These are phyloP conservation scores for Thaleichthys pacificus DNA, from an alignment of 2,797 vertebrate species.

Conservation along the genomic window DNA sequence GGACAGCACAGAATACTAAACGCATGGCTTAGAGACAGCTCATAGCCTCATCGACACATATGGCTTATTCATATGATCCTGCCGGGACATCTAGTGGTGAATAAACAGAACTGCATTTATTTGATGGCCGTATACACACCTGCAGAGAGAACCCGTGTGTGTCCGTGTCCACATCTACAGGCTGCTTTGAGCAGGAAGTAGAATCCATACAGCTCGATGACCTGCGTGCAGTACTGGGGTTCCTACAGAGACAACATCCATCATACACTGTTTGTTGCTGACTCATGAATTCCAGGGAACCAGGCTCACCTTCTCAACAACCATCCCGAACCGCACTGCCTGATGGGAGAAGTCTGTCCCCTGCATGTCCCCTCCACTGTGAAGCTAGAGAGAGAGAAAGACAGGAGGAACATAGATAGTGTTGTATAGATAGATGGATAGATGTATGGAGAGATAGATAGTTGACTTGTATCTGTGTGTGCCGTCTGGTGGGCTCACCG, in stretches of 20 bases:
- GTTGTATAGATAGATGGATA: not conserved
- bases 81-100: not conserved
- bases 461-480: slow-evolving; percentile 4
- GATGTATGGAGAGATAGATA: not conserved
- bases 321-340: slow-evolving; percentile 35
- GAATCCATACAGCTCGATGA: slow-evolving; percentile 7
- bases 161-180: not conserved
- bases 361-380: slow-evolving; percentile 37
- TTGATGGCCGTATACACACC: not conserved
- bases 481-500: slow-evolving; percentile 29
- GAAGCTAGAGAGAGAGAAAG: slow-evolving; percentile 21
- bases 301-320: slow-evolving; percentile 1
- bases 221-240: slow-evolving; percentile 1
- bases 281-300: not conserved
- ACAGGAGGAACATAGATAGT: not conserved
- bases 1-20: not conserved
- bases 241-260: not conserved
- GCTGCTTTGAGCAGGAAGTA: slow-evolving; percentile 13
- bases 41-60: not conserved
- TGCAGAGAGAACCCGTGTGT: slow-evolving; percentile 2
- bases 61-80: not conserved
- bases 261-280: not conserved
- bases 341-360: slow-evolving; percentile 35
- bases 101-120: not conserved
- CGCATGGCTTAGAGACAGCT: too few species aligned